A percentile compares a stretch with the other conserved stretches of the same genome.
These are phyloP conservation scores for Apeira syringaria DNA, from an alignment of 2,888 invertebrate genomes.

Conservation along the genomic window DNA sequence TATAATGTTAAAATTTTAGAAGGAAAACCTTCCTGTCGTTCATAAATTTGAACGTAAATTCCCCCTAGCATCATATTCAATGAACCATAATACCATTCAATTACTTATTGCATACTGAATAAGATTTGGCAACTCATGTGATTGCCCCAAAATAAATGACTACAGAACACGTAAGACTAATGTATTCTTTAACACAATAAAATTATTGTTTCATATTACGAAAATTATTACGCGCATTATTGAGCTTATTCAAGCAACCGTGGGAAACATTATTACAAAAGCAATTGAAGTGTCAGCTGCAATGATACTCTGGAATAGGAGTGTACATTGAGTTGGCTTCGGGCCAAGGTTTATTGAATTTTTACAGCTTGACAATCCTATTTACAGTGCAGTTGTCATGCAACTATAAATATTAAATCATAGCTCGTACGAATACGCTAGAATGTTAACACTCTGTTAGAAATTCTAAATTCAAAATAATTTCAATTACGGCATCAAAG, in stretches of 20 bases:
- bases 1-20: too few species aligned
- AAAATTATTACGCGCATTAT: slow-evolving; percentile 8
- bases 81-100: too few species aligned
- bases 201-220: slow-evolving; percentile 4
- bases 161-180: background rate
- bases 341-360: slow-evolving; percentile 42
- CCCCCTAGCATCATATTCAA: too few species aligned
- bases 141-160: background rate
- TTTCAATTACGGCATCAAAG: too few species aligned
- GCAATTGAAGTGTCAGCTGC: slow-evolving; percentile 34
- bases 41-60: too few species aligned
- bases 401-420: too few species aligned
- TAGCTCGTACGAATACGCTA: too few species aligned
- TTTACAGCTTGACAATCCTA: slow-evolving; percentile 23
- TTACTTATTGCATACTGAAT: too few species aligned
- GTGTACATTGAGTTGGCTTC: slow-evolving; percentile 40
- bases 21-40: too few species aligned
- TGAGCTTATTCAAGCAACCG: slow-evolving; percentile 9
- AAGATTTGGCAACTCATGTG: too few species aligned
- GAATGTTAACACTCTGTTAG: too few species aligned
- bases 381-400: slow-evolving; percentile 20
- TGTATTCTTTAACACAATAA: slow-evolving; percentile 4
- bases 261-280: slow-evolving; percentile 7
- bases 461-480: too few species aligned
- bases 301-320: slow-evolving; percentile 34